Evolutionary conservation across 2,888 invertebrate genomes (phyloP), one percentile per base, ranked within the genome.

Genomic region (Brachyopa scutellaris): DNA sequence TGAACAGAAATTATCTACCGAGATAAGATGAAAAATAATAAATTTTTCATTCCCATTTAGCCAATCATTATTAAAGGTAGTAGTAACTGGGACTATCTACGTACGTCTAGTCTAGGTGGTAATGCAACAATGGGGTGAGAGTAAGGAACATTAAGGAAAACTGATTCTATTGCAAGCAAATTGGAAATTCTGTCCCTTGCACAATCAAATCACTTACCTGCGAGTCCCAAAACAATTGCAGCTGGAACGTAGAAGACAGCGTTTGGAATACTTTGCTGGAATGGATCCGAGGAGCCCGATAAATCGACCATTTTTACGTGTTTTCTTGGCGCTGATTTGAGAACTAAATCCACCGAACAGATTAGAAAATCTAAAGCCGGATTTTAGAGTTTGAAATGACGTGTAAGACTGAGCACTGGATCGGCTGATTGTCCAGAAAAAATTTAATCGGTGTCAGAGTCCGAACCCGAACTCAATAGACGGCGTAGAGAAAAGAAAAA

Each of bases 211-310:
- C 55, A 88, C 92, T 93, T 91, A 97, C 97, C 95, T 90, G 95
- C 93, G 88, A 97, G 92, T 85, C 94, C 93, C 85, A 95, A 91
- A 86, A 97, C 94, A 85, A 97, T 93, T 85, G 96, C 93, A 59
- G 95, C 96, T 85, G 97, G 97, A 86, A 97, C 88, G 86, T 97
- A 95, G 90, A 97, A 97, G 85, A 97, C 95, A 42, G 94, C 92
- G 91, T 97, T 97, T 84, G 96, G 96, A 91, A 97, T 97, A 85
- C 95, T 95, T 90, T 96, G 96, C 89, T 96, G 96, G 87, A 95
- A 93, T 0, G 95, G 95, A 86, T 95, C 95, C 76, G 94, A 93
- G 51, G 94, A 94, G 17, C 95, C 95, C 80, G 95, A 94, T 87
- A 97, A 92, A 91, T 97, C 96, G 84, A 97, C 97, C 97, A 97